phyloP scores from a whole-genome alignment of 2,113 vertebrate genomes.

The Platycercus adscitus region DNA sequence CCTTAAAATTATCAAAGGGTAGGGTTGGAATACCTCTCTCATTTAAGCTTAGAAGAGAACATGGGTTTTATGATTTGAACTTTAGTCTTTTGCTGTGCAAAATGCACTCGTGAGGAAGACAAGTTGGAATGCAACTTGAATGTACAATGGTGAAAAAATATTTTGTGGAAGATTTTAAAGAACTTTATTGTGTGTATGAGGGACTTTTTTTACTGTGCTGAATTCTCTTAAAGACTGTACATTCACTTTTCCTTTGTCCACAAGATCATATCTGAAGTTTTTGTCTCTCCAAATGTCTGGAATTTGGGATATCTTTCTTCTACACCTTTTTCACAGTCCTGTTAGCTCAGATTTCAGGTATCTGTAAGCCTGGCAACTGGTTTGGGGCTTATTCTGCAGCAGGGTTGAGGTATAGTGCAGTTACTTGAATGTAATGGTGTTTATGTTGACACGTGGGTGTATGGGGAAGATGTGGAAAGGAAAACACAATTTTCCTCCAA shows the following conservation, averaged over 20 bases:
- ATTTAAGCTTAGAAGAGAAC: neutral
- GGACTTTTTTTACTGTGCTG: neutral
- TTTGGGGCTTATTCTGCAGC: neutral
- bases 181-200: too few species aligned
- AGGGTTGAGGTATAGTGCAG: neutral
- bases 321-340: neutral
- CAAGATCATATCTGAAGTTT: neutral
- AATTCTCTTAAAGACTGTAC: neutral
- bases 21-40: neutral
- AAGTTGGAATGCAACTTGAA: neutral
- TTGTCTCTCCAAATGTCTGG: neutral
- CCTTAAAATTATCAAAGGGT: neutral
- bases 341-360: neutral
- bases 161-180: neutral
- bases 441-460: neutral
- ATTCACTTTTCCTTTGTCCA: neutral
- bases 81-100: neutral
- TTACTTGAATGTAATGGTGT: neutral
- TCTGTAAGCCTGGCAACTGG: neutral
- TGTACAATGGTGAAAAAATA: neutral
- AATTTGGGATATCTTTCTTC: neutral
- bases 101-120: neutral
- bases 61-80: accelerated
- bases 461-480: neutral
- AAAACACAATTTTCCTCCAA: neutral